Percentiles rank a stretch among this genome's conserved stretches.
These are phyloP conservation scores for Catamblyrhynchus diadema DNA, from an alignment of 2,797 vertebrate species.

Conservation along the genomic window DNA sequence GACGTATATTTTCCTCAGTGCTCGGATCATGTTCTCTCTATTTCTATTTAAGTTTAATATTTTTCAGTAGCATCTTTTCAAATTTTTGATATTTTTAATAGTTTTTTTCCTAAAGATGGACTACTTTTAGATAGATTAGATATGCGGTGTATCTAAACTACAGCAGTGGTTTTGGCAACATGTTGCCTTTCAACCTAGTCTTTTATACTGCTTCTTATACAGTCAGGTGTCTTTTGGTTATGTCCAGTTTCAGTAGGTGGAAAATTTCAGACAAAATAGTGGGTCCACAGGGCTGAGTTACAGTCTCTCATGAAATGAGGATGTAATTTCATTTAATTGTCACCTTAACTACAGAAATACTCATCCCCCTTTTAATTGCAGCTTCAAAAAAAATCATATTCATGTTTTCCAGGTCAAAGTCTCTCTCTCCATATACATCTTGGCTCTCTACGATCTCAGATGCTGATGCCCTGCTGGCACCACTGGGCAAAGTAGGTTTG, in stretches of 20 bases:
- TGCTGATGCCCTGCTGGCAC: conserved; percentile 83
- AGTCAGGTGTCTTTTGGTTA: not conserved
- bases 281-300: not conserved
- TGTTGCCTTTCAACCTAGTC: not conserved
- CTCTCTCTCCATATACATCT: conserved; percentile 87
- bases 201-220: not conserved
- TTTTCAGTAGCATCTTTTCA: not conserved
- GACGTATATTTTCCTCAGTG: not conserved
- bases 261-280: not conserved
- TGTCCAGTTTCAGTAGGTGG: not conserved
- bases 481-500: conserved; percentile 81
- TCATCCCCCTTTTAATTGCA: not conserved
- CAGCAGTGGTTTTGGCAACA: not conserved
- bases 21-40: not conserved
- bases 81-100: not conserved
- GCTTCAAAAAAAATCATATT: not conserved
- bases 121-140: not conserved
- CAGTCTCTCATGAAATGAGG: not conserved
- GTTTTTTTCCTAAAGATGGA: not conserved
- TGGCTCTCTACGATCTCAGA: conserved; percentile 92
- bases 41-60: not conserved
- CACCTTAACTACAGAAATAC: not conserved
- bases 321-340: not conserved
- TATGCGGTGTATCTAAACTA: not conserved
- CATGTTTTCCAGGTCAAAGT: conserved; percentile 77